phyloP scores from a whole-genome alignment of 2,888 invertebrate genomes.

The Emmelina monodactyla region DNA sequence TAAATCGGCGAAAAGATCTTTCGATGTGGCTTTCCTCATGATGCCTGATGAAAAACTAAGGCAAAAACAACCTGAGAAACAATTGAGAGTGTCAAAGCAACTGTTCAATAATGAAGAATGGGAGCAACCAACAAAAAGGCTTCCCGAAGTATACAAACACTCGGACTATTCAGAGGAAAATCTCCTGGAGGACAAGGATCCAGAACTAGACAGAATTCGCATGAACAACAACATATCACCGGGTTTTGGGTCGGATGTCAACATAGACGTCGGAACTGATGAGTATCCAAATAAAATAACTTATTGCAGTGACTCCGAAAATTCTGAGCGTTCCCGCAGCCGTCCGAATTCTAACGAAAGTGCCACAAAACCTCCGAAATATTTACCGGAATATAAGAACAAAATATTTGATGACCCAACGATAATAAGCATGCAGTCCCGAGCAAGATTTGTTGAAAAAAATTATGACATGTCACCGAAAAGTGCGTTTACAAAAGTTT shows the following conservation, averaged over 20 bases:
- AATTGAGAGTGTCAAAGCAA: conserved; percentile 58
- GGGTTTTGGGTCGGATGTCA: conserved; percentile 53
- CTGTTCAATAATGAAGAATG: conserved; percentile 55
- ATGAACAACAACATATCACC: conserved; percentile 56
- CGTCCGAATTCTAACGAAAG: conserved; percentile 64
- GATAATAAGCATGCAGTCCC: conserved; percentile 56
- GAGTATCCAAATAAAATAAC: conserved; percentile 55
- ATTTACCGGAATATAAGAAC: conserved; percentile 59
- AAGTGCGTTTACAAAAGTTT: conserved; percentile 88
- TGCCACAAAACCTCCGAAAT: conserved; percentile 59
- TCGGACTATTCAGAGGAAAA: conserved; percentile 45
- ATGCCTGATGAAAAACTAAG: conserved; percentile 85
- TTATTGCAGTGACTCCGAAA: conserved; percentile 60
- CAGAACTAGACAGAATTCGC: conserved; percentile 48
- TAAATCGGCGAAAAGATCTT: conserved; percentile 76
- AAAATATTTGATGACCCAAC: conserved; percentile 70
- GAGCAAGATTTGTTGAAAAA: conserved; percentile 59
- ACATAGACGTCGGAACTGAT: conserved; percentile 60
- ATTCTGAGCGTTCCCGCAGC: conserved; percentile 55
- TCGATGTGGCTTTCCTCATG: conserved; percentile 91
- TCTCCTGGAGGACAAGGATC: conserved; percentile 39
- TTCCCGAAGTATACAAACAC: conserved; percentile 52
- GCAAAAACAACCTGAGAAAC: conserved; percentile 67
- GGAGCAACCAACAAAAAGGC: conserved; percentile 47
- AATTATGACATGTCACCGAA: conserved; percentile 64